Percentiles rank a stretch among this genome's conserved stretches.
Conservation (phyloP, 1,140 invertebrate genomes). For the Apolygus lucorum region DNA sequence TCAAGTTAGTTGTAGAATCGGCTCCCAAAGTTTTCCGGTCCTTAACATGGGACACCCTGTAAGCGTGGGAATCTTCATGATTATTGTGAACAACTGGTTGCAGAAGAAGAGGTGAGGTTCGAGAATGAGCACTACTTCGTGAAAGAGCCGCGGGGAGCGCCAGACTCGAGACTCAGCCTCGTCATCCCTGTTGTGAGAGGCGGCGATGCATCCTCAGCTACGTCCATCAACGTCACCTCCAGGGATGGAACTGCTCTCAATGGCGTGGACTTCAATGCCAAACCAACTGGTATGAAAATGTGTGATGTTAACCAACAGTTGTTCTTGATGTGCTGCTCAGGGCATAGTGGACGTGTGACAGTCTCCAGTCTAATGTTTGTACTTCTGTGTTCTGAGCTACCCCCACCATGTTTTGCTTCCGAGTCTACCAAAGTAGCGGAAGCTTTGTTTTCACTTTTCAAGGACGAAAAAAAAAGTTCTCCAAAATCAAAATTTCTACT, state of each 20-base stretch:
- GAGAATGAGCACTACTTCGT: slow-evolving; percentile 18
- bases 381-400: too few relatives aligned
- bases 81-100: background rate
- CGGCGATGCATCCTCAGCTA: background rate
- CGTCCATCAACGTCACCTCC: background rate
- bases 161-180: background rate
- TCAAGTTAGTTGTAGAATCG: too few relatives aligned
- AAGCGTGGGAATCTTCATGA: too few relatives aligned
- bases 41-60: too few relatives aligned
- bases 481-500: too few relatives aligned
- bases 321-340: too few relatives aligned
- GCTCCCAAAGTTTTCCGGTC: too few relatives aligned
- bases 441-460: too few relatives aligned
- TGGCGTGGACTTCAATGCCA: slow-evolving; percentile 12
- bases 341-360: background rate
- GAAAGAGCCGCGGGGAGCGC: slow-evolving; percentile 1
- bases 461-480: too few relatives aligned
- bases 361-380: background rate
- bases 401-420: too few relatives aligned
- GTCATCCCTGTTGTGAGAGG: background rate
- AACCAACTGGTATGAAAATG: slow-evolving; percentile 6
- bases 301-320: too few relatives aligned
- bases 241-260: slow-evolving; percentile 14
- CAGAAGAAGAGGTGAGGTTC: slow-evolving; percentile 14
- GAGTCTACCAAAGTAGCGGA: too few relatives aligned